A percentile compares a stretch with the other conserved stretches of the same genome.
phyloP scores from a whole-genome alignment of 2,888 invertebrate genomes.

The Chrysolina haemoptera region DNA sequence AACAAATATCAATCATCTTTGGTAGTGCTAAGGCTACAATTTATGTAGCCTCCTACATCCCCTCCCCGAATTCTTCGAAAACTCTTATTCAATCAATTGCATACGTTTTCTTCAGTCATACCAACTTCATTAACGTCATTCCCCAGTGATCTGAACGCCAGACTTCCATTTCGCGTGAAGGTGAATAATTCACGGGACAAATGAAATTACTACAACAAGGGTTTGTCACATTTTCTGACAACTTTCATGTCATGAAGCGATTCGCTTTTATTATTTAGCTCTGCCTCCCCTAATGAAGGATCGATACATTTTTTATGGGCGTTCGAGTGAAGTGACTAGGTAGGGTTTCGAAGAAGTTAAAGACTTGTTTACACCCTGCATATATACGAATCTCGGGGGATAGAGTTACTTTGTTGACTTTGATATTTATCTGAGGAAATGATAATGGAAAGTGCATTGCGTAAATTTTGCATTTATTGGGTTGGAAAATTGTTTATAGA shows the following conservation, averaged over 20 bases:
- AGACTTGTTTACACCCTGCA: conserved; percentile 35
- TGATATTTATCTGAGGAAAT: too few relatives aligned
- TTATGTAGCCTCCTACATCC: background rate
- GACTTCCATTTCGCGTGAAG: conserved; percentile 8
- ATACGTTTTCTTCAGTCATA: background rate
- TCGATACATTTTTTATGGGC: conserved; percentile 52
- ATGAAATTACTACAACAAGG: conserved; percentile 59
- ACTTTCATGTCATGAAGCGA: conserved; percentile 53
- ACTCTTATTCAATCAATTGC: too few relatives aligned
- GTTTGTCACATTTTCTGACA: conserved; percentile 60
- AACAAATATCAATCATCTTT: too few relatives aligned
- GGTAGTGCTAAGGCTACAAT: too few relatives aligned
- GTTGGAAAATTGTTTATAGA: too few relatives aligned
- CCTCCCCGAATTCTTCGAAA: too few relatives aligned
- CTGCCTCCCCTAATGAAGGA: conserved; percentile 50
- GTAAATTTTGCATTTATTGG: too few relatives aligned
- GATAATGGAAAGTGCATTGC: too few relatives aligned
- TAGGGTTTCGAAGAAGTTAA: conserved; percentile 31
- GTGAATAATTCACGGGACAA: conserved; percentile 54
- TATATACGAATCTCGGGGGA: background rate
- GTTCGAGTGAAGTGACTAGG: conserved; percentile 39
- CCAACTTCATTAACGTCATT: conserved; percentile 4
- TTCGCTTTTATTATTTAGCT: conserved; percentile 53
- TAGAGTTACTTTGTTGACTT: background rate
- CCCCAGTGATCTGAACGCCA: background rate